Evolutionary conservation across 2,113 vertebrate species (phyloP).

Genomic region (Microtus pennsylvanicus): DNA sequence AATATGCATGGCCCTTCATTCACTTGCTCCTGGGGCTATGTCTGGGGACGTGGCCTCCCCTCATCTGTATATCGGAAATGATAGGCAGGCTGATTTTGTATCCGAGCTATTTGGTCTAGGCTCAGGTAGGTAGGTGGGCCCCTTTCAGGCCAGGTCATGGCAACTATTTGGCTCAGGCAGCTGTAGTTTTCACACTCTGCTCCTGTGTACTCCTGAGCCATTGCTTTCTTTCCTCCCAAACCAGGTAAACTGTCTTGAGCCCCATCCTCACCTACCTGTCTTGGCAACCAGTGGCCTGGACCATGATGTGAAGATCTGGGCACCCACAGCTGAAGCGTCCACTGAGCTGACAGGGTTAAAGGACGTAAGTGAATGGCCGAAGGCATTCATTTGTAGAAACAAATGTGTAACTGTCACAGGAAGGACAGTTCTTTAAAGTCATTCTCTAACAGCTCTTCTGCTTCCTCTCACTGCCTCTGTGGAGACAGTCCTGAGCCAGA

Average conservation of each 20-base stretch:
- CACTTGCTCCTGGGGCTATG: neutral
- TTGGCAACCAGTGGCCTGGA: constrained; percentile 96
- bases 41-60: neutral
- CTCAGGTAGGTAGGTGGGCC: neutral
- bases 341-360: constrained; percentile 93
- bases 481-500: neutral
- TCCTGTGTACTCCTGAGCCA: neutral
- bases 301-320: constrained; percentile 97
- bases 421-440: neutral
- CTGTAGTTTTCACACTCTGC: neutral
- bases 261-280: constrained; percentile 94
- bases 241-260: constrained; percentile 97
- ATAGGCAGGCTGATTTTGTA: neutral
- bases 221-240: neutral
- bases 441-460: neutral
- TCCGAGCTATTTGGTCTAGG: neutral
- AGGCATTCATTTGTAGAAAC: constrained; percentile 36
- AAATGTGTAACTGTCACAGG: neutral
- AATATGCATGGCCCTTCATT: neutral
- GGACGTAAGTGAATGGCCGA: constrained; percentile 86
- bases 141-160: neutral
- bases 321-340: constrained; percentile 93
- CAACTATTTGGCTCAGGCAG: neutral
- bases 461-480: constrained; percentile 12
- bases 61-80: neutral